Evolutionary conservation across 2,888 invertebrate genomes (phyloP).

Genomic region (Teleiodes luculella): DNA sequence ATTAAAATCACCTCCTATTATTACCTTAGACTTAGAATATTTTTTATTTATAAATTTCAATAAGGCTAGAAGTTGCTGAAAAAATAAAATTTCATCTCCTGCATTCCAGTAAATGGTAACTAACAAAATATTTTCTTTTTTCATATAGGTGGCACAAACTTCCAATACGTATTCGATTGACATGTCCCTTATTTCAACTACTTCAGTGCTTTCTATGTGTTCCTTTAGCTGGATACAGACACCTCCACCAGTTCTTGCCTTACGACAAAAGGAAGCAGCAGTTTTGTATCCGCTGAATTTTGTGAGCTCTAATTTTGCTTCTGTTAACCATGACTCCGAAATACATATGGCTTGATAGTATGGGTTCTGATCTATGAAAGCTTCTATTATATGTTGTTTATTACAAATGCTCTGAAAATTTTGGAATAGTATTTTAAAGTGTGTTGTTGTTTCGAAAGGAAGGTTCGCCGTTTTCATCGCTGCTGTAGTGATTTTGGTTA

Average conservation of each 20-base stretch:
- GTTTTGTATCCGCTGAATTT: conserved; percentile 13
- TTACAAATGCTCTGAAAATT: not conserved
- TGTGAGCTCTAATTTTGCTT: conserved; percentile 9
- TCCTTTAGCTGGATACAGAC: conserved; percentile 19
- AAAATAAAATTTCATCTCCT: conserved; percentile 18
- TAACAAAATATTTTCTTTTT: conserved; percentile 16
- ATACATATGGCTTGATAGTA: conserved; percentile 17
- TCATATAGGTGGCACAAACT: conserved; percentile 20
- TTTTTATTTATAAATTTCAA: conserved; percentile 6
- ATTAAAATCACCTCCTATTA: conserved; percentile 22
- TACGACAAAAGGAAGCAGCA: conserved; percentile 17
- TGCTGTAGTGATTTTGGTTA: too few species aligned
- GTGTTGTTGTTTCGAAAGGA: too few species aligned
- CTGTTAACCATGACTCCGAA: conserved; percentile 19
- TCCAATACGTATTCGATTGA: conserved; percentile 24
- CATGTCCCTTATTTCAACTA: conserved; percentile 16
- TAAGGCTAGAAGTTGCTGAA: conserved; percentile 6
- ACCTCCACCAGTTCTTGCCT: conserved; percentile 19
- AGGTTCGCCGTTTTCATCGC: too few species aligned
- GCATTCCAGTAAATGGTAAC: conserved; percentile 23
- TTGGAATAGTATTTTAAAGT: not conserved
- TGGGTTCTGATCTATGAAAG: conserved; percentile 15
- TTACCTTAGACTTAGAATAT: conserved; percentile 17
- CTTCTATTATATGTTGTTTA: conserved; percentile 8
- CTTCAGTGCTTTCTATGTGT: conserved; percentile 14